Conservation (phyloP, 2,797 vertebrate species). For the Alectoris magna region DNA sequence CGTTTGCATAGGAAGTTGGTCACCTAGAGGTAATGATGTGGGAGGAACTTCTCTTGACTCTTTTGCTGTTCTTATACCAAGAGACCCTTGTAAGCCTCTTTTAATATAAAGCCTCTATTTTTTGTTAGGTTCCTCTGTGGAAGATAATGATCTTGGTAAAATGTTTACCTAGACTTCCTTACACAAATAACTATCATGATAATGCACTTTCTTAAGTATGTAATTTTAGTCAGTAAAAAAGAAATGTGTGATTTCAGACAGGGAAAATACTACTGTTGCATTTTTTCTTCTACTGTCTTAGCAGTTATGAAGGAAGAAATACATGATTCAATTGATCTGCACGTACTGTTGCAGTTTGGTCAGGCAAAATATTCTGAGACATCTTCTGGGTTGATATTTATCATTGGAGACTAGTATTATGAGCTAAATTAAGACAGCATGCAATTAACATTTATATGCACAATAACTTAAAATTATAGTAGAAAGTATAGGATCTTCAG, state of each 20-base stretch:
- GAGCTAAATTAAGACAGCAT: background rate
- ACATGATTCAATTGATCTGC: background rate
- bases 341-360: background rate
- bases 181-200: background rate
- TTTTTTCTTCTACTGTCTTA: background rate
- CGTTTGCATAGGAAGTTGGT: background rate
- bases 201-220: background rate
- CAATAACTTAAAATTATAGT: conserved; percentile 1
- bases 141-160: background rate
- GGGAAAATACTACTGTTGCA: background rate
- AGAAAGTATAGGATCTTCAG: background rate
- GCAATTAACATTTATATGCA: conserved; percentile 18
- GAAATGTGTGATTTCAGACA: background rate
- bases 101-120: background rate
- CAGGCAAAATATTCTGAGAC: background rate
- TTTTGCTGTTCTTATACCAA: background rate
- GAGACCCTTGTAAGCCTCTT: background rate
- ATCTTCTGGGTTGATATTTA: background rate
- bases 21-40: background rate
- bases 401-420: conserved; percentile 2
- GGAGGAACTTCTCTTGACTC: background rate
- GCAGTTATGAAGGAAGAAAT: background rate
- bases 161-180: background rate
- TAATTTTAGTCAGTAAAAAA: background rate
- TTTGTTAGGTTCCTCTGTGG: background rate